Evolutionary conservation across 2,113 vertebrate species (phyloP).

Genomic region (Rana temporaria): DNA sequence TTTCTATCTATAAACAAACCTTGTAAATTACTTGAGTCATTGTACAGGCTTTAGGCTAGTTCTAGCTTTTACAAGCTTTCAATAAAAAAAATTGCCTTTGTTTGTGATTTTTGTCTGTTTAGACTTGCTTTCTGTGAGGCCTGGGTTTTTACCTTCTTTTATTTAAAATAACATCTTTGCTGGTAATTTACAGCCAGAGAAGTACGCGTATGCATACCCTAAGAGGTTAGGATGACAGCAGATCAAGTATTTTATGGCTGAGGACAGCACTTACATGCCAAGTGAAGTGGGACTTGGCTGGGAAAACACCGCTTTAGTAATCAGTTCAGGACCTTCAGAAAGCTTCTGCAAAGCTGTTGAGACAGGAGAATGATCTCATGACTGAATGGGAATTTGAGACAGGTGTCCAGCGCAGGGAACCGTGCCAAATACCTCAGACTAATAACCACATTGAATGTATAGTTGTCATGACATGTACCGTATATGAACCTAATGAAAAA

Average conservation of each 20-base stretch:
- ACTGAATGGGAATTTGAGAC: not conserved
- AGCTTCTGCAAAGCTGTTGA: not conserved
- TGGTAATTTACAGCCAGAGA: no score
- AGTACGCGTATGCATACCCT: no score
- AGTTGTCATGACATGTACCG: not conserved
- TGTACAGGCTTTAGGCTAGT: no score
- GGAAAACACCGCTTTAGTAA: not conserved
- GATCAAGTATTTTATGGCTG: not conserved
- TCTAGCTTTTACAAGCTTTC: no score
- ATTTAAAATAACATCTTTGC: no score
- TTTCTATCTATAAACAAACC: no score
- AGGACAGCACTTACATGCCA: not conserved
- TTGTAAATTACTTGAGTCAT: no score
- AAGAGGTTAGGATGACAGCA: no score
- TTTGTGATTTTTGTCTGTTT: no score
- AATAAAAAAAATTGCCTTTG: no score
- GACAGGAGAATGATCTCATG: not conserved
- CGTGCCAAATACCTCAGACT: not conserved
- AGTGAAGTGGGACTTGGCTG: not conserved
- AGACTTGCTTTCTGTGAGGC: no score
- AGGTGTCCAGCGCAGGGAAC: not conserved
- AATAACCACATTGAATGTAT: not conserved
- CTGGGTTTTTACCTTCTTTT: no score
- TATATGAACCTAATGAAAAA: not conserved
- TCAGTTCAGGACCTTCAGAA: not conserved